phyloP scores from a whole-genome alignment of 2,113 vertebrate genomes.

The Protobothrops mucrosquamatus region DNA sequence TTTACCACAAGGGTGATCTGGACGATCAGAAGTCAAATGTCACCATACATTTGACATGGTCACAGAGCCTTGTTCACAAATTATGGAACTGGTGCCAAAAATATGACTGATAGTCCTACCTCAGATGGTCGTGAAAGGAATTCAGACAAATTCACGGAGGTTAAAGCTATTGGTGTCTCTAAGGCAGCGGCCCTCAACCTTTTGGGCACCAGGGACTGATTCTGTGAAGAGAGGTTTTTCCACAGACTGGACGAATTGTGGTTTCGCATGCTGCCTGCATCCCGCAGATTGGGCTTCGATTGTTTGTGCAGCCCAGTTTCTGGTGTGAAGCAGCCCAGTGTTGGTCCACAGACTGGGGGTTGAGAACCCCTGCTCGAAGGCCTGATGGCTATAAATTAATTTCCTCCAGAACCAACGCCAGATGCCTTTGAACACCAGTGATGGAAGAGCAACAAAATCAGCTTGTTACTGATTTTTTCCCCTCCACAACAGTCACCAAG shows the following conservation, averaged over 20 bases:
- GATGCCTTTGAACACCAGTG: not conserved
- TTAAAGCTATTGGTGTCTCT: not conserved
- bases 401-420: not conserved
- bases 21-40: not conserved
- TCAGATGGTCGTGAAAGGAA: not conserved
- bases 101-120: not conserved
- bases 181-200: not conserved
- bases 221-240: not conserved
- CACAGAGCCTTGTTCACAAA: not conserved
- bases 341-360: not conserved
- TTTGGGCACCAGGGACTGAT: not conserved
- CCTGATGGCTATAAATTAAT: not conserved
- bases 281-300: not conserved
- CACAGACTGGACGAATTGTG: fast-evolving
- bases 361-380: not conserved
- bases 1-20: not conserved
- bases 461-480: not conserved
- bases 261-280: not conserved
- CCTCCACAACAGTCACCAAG: not conserved
- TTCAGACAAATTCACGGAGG: not conserved
- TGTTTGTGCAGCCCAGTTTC: not conserved
- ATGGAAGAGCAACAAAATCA: not conserved
- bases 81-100: not conserved
- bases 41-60: not conserved
- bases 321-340: not conserved